Conservation (phyloP, 2,113 vertebrate genomes). For the Catagonus wagneri region DNA sequence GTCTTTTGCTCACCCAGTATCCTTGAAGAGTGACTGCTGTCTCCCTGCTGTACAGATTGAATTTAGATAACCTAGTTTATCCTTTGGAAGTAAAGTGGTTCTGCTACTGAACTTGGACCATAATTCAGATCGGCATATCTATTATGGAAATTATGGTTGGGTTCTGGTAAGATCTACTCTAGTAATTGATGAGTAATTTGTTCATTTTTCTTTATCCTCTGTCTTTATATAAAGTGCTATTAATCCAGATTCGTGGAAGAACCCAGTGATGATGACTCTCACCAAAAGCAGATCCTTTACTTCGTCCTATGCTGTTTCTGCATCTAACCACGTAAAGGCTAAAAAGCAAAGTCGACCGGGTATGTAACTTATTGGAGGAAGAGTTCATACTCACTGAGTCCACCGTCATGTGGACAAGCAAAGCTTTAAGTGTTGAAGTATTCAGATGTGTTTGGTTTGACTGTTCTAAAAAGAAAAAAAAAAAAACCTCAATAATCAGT, state of each 20-base stretch:
- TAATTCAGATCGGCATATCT: background rate
- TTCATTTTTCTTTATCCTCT: slow-evolving; percentile 60
- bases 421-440: background rate
- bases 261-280: slow-evolving; percentile 91
- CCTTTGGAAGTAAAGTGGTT: background rate
- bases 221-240: slow-evolving; percentile 77
- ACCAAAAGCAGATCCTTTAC: slow-evolving; percentile 95
- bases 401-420: background rate
- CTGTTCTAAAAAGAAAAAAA: background rate
- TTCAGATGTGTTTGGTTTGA: background rate
- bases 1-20: background rate
- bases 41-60: background rate
- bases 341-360: slow-evolving; percentile 92
- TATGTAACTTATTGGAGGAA: slow-evolving; percentile 35
- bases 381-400: background rate
- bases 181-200: background rate
- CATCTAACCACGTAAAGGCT: slow-evolving; percentile 92
- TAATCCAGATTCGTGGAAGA: slow-evolving; percentile 92
- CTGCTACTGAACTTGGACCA: background rate
- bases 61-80: background rate
- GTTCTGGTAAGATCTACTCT: background rate
- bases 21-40: background rate
- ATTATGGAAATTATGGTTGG: background rate
- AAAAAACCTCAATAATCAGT: background rate
- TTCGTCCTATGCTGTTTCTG: slow-evolving; percentile 89